Conservation (phyloP, 1,140 invertebrate genomes). For the Lasioglossum albipes region DNA sequence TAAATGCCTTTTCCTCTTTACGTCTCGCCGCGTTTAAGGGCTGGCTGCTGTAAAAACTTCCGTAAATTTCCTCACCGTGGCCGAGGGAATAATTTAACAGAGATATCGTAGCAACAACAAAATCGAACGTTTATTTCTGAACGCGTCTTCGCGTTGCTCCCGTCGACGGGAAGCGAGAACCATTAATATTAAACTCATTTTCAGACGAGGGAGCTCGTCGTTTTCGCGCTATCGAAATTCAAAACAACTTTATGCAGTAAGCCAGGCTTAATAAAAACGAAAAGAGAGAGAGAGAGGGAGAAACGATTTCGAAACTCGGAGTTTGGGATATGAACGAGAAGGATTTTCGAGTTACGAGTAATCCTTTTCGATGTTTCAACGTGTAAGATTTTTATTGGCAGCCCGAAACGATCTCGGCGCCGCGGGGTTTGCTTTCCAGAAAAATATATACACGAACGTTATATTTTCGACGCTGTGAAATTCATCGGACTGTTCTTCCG, state of each 20-base stretch:
- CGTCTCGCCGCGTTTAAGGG: neutral
- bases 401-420: no score
- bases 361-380: neutral
- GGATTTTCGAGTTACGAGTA: neutral
- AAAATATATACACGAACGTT: neutral
- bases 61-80: neutral
- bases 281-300: no score
- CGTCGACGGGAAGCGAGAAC: no score
- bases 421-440: no score
- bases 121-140: no score
- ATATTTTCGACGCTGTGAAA: neutral
- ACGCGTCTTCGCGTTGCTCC: no score
- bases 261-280: neutral
- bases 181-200: neutral
- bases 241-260: neutral
- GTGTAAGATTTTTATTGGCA: neutral
- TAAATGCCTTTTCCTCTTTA: neutral
- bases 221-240: neutral
- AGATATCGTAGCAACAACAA: no score
- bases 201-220: neutral
- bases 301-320: no score
- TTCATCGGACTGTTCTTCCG: neutral
- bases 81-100: neutral
- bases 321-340: no score
- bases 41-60: neutral